These are phyloP conservation scores for Acrossocheilus wenchowensis DNA, from an alignment of 2,797 vertebrate species.

Conservation along the genomic window DNA sequence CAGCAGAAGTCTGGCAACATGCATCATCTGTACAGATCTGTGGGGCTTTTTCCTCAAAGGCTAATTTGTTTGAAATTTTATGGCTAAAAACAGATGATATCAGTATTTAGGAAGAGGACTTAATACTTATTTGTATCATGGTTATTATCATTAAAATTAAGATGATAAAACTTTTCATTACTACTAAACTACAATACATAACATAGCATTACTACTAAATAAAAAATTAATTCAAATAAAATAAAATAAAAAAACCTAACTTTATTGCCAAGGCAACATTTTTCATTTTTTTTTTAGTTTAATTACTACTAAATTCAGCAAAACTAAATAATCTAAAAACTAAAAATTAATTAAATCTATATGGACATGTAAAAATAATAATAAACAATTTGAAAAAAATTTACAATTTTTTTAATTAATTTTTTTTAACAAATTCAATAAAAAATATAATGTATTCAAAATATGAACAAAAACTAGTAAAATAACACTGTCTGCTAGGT, in stretches of 20 bases:
- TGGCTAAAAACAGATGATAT: conserved; percentile 4
- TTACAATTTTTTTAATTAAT: no score
- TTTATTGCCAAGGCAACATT: background rate
- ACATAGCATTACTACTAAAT: background rate
- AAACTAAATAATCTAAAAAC: background rate
- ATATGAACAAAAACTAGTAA: no score
- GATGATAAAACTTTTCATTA: background rate
- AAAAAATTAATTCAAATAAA: background rate
- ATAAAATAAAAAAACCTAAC: background rate
- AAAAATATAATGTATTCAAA: no score
- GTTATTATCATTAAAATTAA: background rate
- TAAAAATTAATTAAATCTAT: background rate
- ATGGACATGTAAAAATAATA: no score
- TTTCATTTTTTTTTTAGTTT: background rate
- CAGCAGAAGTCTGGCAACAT: conserved; percentile 21
- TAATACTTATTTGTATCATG: background rate
- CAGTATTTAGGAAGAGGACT: background rate
- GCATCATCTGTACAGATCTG: conserved; percentile 44
- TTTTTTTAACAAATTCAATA: background rate
- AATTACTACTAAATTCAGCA: background rate
- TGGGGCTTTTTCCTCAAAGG: conserved; percentile 35
- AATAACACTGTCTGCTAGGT: no score
- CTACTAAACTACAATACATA: background rate
- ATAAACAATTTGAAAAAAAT: no score
- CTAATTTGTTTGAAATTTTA: conserved; percentile 43